Percentiles rank a stretch among this genome's conserved stretches.
These are phyloP conservation scores for Eumeta japonica DNA, from an alignment of 1,140 invertebrate genomes.

Conservation along the genomic window DNA sequence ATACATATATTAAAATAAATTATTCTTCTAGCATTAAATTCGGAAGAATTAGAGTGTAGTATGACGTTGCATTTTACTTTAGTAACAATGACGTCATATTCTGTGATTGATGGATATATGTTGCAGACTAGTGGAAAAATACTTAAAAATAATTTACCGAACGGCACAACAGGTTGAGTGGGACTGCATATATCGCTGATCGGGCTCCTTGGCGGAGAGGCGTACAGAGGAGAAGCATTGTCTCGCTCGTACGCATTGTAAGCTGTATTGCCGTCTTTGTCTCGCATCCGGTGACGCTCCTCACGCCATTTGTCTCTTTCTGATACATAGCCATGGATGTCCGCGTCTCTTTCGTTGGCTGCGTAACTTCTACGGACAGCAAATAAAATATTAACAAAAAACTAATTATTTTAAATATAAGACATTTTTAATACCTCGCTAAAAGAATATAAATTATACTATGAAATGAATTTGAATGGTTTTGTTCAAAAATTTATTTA, in stretches of 20 bases:
- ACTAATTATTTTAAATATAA: too few species aligned
- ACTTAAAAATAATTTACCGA: too few species aligned
- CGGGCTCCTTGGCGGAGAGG: slow-evolving; percentile 81
- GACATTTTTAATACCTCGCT: background rate
- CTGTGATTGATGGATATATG: too few species aligned
- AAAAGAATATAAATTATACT: background rate
- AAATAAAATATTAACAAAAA: too few species aligned
- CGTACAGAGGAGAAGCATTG: slow-evolving; percentile 69
- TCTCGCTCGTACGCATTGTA: too few species aligned
- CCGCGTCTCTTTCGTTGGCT: slow-evolving; percentile 39
- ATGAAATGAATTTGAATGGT: background rate
- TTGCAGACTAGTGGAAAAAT: too few species aligned
- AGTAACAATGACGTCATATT: too few species aligned
- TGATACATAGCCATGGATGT: slow-evolving; percentile 28
- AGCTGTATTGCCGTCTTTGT: too few species aligned
- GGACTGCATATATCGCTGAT: slow-evolving; percentile 65
- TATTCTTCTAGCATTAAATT: too few species aligned
- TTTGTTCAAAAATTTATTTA: background rate
- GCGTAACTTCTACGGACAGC: slow-evolving; percentile 27
- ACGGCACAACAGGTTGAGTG: slow-evolving; percentile 25
- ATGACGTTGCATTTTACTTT: too few species aligned
- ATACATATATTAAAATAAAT: too few species aligned
- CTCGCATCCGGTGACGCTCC: slow-evolving; percentile 21
- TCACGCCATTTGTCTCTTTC: slow-evolving; percentile 28
- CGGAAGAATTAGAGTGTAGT: too few species aligned